Percentiles rank a stretch among this genome's conserved stretches.
Conservation (phyloP, 92 coral and sea anemone genomes). For the Porites rus region DNA sequence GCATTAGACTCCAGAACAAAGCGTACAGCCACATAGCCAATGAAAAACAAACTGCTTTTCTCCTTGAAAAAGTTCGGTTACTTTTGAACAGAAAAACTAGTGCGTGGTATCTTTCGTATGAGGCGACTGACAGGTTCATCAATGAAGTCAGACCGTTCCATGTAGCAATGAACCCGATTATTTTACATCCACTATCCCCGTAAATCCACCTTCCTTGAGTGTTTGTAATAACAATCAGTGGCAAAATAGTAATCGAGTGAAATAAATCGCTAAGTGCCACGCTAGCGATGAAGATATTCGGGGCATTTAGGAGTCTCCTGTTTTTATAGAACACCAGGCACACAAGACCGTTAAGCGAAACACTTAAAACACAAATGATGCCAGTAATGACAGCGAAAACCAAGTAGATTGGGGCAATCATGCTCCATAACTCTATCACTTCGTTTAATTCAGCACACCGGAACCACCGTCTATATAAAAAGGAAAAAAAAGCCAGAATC, state of each 20-base stretch:
- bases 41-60: constrained; percentile 20
- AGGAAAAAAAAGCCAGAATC: not conserved
- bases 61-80: constrained; percentile 23
- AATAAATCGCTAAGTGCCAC: constrained; percentile 41
- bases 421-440: not conserved
- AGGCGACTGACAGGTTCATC: constrained; percentile 34
- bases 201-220: constrained; percentile 32
- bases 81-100: constrained; percentile 35
- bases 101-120: constrained; percentile 41
- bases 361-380: constrained; percentile 18
- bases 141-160: constrained; percentile 41
- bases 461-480: not conserved
- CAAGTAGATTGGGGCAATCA: constrained; percentile 26
- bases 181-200: constrained; percentile 29
- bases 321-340: constrained; percentile 41
- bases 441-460: not conserved
- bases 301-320: constrained; percentile 20
- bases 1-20: constrained; percentile 45
- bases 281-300: constrained; percentile 44
- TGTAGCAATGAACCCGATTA: constrained; percentile 35
- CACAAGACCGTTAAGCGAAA: constrained; percentile 28
- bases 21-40: constrained; percentile 53
- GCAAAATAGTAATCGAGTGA: constrained; percentile 18
- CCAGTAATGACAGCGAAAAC: constrained; percentile 37
- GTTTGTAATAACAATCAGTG: constrained; percentile 31